phyloP scores from a whole-genome alignment of 1,140 invertebrate species.

The Uloborus diversus region DNA sequence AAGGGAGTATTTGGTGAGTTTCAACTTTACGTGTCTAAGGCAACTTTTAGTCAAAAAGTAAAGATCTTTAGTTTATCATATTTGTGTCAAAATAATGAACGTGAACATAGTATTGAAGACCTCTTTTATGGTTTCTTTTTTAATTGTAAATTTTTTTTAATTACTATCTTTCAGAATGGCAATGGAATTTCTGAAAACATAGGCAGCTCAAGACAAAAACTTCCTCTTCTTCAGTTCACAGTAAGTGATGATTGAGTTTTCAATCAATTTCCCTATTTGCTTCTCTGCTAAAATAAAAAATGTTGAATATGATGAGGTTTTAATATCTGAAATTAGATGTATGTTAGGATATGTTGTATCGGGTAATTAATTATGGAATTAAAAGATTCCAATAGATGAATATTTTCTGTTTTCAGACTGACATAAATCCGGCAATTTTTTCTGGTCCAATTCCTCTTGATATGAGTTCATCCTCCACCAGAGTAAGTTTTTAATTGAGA shows the following conservation, averaged over 20 bases:
- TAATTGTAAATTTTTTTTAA: background rate
- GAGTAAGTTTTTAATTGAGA: slow-evolving; percentile 2
- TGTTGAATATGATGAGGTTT: background rate
- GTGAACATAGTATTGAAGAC: too few relatives aligned
- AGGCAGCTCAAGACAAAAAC: slow-evolving; percentile 19
- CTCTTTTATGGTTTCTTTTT: too few relatives aligned
- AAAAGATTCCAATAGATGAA: background rate
- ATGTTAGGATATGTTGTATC: background rate
- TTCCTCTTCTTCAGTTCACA: slow-evolving; percentile 31
- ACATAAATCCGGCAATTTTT: slow-evolving; percentile 48
- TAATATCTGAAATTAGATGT: background rate
- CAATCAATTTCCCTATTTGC: too few relatives aligned
- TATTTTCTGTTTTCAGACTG: slow-evolving; percentile 34
- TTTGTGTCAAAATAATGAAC: too few relatives aligned
- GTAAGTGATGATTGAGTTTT: slow-evolving; percentile 38
- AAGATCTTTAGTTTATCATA: too few relatives aligned
- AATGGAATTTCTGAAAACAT: slow-evolving; percentile 7
- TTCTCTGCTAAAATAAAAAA: background rate
- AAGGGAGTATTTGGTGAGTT: too few relatives aligned
- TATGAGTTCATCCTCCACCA: slow-evolving; percentile 17
- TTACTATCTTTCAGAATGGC: background rate
- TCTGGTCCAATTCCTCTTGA: slow-evolving; percentile 36
- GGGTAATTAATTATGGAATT: background rate
- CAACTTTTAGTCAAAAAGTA: too few relatives aligned
- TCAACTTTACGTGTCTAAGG: too few relatives aligned